phyloP scores from a whole-genome alignment of 1,140 invertebrate species.

The Tigriopus japonicus region DNA sequence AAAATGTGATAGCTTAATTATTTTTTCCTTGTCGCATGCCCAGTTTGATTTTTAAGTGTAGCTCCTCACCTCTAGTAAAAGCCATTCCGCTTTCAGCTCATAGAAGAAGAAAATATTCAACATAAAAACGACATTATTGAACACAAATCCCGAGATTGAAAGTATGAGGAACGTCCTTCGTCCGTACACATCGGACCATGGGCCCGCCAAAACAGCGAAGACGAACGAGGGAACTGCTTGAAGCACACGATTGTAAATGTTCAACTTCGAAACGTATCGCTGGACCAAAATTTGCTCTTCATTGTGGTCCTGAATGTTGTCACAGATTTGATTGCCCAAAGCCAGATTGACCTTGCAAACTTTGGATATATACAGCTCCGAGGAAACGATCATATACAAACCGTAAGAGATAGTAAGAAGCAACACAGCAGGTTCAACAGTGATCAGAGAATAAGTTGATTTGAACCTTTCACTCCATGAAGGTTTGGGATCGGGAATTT shows the following conservation, averaged over 20 bases:
- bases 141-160: constrained; percentile 8
- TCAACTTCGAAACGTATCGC: constrained; percentile 3
- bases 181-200: constrained; percentile 12
- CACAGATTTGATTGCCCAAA: constrained; percentile 2
- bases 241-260: constrained; percentile 13
- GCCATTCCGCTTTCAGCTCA: constrained; percentile 12
- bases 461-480: too few relatives aligned
- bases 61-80: not conserved
- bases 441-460: not conserved
- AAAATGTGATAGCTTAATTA: too few relatives aligned
- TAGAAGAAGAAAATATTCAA: constrained; percentile 10
- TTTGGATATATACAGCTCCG: constrained; percentile 7
- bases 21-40: too few relatives aligned
- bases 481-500: too few relatives aligned
- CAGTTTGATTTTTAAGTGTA: not conserved
- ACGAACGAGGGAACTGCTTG: constrained; percentile 8
- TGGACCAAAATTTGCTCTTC: constrained; percentile 4
- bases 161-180: not conserved
- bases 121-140: constrained; percentile 11
- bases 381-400: constrained; percentile 6
- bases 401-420: not conserved
- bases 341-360: constrained; percentile 13
- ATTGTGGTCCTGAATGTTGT: constrained; percentile 6
- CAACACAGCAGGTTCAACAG: not conserved
- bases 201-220: constrained; percentile 11